These are phyloP conservation scores for Vanacampus margaritifer DNA, from an alignment of 2,113 vertebrate genomes.

Conservation along the genomic window DNA sequence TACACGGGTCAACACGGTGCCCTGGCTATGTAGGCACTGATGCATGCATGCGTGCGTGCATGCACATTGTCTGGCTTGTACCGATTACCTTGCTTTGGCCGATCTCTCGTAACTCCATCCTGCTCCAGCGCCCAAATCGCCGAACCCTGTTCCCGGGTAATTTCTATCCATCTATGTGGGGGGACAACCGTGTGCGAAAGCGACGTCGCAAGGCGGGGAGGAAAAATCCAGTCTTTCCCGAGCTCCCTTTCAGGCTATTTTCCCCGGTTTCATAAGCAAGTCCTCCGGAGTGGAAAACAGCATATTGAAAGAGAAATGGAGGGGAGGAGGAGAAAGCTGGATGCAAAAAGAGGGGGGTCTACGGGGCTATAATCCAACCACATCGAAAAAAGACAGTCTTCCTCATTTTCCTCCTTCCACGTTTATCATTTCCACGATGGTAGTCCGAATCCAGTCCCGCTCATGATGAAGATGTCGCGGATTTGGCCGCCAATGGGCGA, in stretches of 20 bases:
- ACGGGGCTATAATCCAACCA: slow-evolving; percentile 74
- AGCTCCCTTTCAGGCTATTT: slow-evolving; percentile 71
- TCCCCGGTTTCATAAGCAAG: slow-evolving; percentile 73
- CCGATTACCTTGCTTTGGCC: slow-evolving; percentile 90
- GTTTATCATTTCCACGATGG: slow-evolving; percentile 63
- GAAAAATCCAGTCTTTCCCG: slow-evolving; percentile 54
- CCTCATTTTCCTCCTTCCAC: slow-evolving; percentile 65
- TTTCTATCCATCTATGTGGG: slow-evolving; percentile 87
- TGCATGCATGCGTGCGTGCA: slow-evolving; percentile 17
- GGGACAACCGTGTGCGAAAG: slow-evolving; percentile 50
- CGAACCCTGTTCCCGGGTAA: slow-evolving; percentile 92
- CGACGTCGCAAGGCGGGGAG: slow-evolving; percentile 56
- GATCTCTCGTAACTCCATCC: slow-evolving; percentile 96
- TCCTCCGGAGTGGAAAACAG: slow-evolving; percentile 75
- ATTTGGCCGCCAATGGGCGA: slow-evolving; percentile 56
- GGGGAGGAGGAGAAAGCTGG: slow-evolving; percentile 75
- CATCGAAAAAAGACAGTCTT: slow-evolving; percentile 69
- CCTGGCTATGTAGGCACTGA: slow-evolving; percentile 27
- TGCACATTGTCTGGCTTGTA: slow-evolving; percentile 56
- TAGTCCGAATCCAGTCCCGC: slow-evolving; percentile 44
- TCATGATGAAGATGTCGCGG: slow-evolving; percentile 59
- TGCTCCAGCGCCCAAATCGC: slow-evolving; percentile 90
- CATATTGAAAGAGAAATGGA: slow-evolving; percentile 79
- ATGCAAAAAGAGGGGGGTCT: slow-evolving; percentile 75
- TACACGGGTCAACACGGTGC: slow-evolving; percentile 42